Base-by-base conservation (phyloP, 2,113 vertebrate genomes). In the Corythoichthys intestinalis region DNA sequence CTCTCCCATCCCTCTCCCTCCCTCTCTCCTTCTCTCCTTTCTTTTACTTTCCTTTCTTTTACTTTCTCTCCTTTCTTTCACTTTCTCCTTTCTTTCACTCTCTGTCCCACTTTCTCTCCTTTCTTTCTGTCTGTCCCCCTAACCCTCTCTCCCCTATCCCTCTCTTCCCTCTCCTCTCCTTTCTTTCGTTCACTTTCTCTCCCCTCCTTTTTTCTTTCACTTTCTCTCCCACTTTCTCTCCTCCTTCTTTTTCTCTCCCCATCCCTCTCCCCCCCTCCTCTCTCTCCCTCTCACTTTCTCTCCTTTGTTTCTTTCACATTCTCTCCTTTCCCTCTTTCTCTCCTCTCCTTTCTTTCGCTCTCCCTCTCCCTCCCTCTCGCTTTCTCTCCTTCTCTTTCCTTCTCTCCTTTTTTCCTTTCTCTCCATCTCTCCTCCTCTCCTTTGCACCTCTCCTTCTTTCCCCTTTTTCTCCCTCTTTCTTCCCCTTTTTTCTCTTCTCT, bases 21-120 rank as follows among this genome's bases (percentile, higher is more conserved):
- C 20, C 20, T 28, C 20, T 28, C 20, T 28, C 1, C 20, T 28
- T 1, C 20, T 28, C 20, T 28, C 20, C 20, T 28, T 28, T 28
- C 20, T 28, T 28, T 28, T 1, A 1, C 20, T 28, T 0, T 28
- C 20, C 20, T n/a, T n/a, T n/a, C n/a, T n/a, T n/a, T n/a, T 1
- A 28, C 20, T 28, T 28, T 28, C 20, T 28, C 20, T 28, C 20
- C 20, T n/a, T n/a, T n/a, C n/a, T n/a, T n/a, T n/a, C n/a, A n/a
- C n/a, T n/a, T n/a, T 71, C 73, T 68, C 20, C 20, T 28, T 28
- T 28, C 0, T 28, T 28, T n/a, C n/a, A n/a, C n/a, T 28, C 1
- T 56, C 70, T 66, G 67, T 8, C 13, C 28, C 65, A 48, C 60
- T 61, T 57, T 69, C 71, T 71, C 73, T 68, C 20, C 20, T 28